Evolutionary conservation across 2,888 invertebrate species (phyloP), one percentile per base, ranked within the genome.

Genomic region (Tribolium freemani): DNA sequence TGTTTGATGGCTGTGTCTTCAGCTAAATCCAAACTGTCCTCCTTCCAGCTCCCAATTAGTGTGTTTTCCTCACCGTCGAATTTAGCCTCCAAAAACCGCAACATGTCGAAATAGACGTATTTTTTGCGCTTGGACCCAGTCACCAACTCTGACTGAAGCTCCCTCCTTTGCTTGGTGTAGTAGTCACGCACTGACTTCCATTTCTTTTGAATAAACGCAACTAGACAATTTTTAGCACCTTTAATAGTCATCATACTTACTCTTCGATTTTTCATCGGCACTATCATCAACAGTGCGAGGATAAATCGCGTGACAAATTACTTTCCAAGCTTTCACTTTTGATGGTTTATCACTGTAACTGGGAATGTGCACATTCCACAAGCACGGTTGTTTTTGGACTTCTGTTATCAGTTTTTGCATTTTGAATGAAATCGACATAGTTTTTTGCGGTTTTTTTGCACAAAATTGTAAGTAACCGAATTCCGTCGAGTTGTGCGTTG

Each of bases 111-210:
- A 20, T 58, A 58, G 2, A 58, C 16, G 10, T 58, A 58, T 16
- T 58, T 58, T 21, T 58, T 45, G 2, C 58, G 45, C 10, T 46
- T 58, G 11, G 31, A 9, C 9, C 38, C 31, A 0, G 53, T n/a
- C n/a, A n/a, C n/a, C 9, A 10, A 9, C 16, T 53, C 16, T n/a
- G n/a, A 20, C 5, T 16, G 21, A 5, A 45, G 4, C 10, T 45
- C 45, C n/a, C 21, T 58, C 13, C 46, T 20, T 6, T 46, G 58
- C 21, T 58, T 58, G 10, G 26, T 58, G 45, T 58, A 58, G n/a
- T 58, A 58, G 10, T 58, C 58, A 1, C 58, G 10, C 2, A 58
- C 10, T 3, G 58, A 58, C 11, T 58, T 58, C 58, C 58, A 58
- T 31, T 45, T 58, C 45, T 45, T 58, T 9, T 58, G 58, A 45